phyloP scores from a whole-genome alignment of 2,797 vertebrate genomes.

The Ataeniobius toweri region DNA sequence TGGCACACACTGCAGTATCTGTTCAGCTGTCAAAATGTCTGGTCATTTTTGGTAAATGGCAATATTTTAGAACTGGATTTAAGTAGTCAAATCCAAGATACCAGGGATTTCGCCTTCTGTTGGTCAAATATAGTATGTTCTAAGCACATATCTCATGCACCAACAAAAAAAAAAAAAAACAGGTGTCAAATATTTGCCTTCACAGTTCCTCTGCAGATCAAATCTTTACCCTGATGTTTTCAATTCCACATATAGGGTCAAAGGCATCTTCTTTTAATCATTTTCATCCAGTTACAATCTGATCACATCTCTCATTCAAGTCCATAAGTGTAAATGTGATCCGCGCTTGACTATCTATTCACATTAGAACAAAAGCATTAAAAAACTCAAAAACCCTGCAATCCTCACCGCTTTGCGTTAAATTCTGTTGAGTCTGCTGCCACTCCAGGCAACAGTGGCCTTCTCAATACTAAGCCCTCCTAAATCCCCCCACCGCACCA shows the following conservation, averaged over 20 bases:
- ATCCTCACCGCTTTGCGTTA: constrained; percentile 28
- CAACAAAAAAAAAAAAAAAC: neutral
- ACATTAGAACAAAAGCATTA: constrained; percentile 20
- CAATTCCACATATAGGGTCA: neutral
- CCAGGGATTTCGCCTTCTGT: neutral
- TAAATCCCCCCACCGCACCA: constrained; percentile 66
- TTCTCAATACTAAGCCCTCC: constrained; percentile 64
- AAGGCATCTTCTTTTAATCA: neutral
- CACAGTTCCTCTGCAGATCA: neutral
- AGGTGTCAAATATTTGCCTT: neutral
- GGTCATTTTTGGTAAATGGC: neutral
- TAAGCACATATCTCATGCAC: neutral
- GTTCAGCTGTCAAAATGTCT: neutral
- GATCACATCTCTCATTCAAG: constrained; percentile 15
- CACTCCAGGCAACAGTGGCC: constrained; percentile 69
- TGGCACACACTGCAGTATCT: neutral
- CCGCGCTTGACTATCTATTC: constrained; percentile 7
- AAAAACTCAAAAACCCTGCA: constrained; percentile 22
- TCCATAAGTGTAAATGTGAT: constrained; percentile 36
- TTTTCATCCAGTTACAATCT: constrained; percentile 17
- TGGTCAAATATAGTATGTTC: neutral
- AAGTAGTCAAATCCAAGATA: neutral
- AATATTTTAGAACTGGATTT: neutral
- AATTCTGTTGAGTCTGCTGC: constrained; percentile 47
- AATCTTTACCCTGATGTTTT: too few relatives aligned